phyloP scores from a whole-genome alignment of 1,140 invertebrate genomes.

The Brachionus asplanchnoidis region DNA sequence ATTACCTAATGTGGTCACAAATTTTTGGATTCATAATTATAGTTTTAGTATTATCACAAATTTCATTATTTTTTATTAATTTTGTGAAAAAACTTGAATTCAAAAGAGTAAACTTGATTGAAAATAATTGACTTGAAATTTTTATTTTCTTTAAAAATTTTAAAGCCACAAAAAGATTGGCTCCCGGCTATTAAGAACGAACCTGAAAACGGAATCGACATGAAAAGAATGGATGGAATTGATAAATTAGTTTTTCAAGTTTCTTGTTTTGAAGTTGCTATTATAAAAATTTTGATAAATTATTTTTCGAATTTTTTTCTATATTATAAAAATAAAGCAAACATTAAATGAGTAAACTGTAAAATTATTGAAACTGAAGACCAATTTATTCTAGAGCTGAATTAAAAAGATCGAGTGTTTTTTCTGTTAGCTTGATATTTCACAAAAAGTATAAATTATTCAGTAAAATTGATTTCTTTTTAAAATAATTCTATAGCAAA shows the following conservation, averaged over 20 bases:
- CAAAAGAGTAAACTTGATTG: neutral
- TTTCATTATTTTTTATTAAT: neutral
- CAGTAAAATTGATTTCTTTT: no score
- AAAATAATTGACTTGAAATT: neutral
- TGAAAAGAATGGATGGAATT: neutral
- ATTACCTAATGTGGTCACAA: slow-evolving; percentile 1
- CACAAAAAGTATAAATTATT: no score
- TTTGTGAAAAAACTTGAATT: neutral
- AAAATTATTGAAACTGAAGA: no score
- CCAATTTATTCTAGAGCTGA: no score
- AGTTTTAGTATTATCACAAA: neutral
- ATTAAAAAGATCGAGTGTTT: no score
- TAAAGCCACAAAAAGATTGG: neutral
- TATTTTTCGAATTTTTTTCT: no score
- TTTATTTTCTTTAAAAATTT: neutral
- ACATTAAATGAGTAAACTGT: no score
- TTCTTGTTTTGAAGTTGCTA: no score
- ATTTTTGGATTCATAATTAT: neutral
- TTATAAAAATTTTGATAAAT: no score
- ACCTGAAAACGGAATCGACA: neutral
- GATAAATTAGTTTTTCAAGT: neutral
- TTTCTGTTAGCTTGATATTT: no score
- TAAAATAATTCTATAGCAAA: no score
- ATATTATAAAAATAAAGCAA: no score
- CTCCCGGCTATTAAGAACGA: neutral